These are phyloP conservation scores for Netelia inedita DNA, from an alignment of 2,888 invertebrate species.

Conservation along the genomic window DNA sequence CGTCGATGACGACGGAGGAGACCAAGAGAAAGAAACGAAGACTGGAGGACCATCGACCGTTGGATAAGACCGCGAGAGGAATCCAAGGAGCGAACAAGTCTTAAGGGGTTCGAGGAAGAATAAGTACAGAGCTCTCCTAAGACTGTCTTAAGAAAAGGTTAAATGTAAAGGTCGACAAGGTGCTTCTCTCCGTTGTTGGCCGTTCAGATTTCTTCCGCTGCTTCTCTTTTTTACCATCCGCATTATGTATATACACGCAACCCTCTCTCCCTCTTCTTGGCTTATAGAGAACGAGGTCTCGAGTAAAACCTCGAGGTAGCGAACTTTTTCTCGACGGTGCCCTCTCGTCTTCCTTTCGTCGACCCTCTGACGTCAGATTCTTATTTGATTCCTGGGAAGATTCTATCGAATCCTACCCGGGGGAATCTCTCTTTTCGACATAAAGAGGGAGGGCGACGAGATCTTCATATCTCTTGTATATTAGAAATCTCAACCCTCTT, in stretches of 20 bases:
- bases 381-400: conserved; percentile 80
- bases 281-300: conserved; percentile 58
- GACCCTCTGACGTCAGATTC: conserved; percentile 25
- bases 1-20: conserved; percentile 57
- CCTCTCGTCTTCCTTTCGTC: conserved; percentile 39
- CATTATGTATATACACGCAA: conserved; percentile 31
- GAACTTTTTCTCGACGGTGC: conserved; percentile 42
- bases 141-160: conserved; percentile 82
- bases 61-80: conserved; percentile 51
- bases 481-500: conserved; percentile 80
- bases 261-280: not conserved
- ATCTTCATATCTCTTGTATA: conserved; percentile 84
- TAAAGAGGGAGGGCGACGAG: conserved; percentile 39
- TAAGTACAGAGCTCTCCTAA: conserved; percentile 74
- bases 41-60: conserved; percentile 78
- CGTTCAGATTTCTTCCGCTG: conserved; percentile 83
- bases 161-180: conserved; percentile 79
- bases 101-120: conserved; percentile 41
- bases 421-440: conserved; percentile 38
- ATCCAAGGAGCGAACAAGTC: conserved; percentile 71
- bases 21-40: conserved; percentile 3
- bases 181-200: conserved; percentile 81
- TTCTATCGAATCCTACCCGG: conserved; percentile 74
- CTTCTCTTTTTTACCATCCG: conserved; percentile 53
- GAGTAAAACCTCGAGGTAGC: conserved; percentile 59